Evolutionary conservation across 2,113 vertebrate genomes (phyloP), one percentile per base, ranked within the genome.

Genomic region (Cryptoleucopteryx plumbea): DNA sequence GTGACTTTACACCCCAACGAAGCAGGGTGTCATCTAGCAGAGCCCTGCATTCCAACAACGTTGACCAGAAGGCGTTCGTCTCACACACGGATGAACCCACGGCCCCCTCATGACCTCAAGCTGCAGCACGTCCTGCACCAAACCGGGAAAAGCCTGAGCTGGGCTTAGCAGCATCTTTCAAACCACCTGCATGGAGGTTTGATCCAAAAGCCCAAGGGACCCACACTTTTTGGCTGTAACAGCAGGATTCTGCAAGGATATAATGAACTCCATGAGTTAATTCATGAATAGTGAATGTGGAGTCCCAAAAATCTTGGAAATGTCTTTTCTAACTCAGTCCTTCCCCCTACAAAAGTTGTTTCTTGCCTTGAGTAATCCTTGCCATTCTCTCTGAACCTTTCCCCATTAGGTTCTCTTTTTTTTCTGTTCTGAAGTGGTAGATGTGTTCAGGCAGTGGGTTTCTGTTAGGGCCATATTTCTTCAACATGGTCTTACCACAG

Each of bases 401-500:
- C 19, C 19, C 9, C 9, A 27, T n/a, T 43, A 15, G n/a, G 19
- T 43, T 82, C 16, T 8, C 8, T 20, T 52, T 27, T 52, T 26
- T 15, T 21, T 14, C 19, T 2, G 8, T 53, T 85, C 36, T 62
- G 26, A 62, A 56, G 31, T 31, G 13, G 48, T 52, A 58, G 43
- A 26, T 50, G 45, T 10, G 23, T 71, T 79, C 59, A 61, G 31
- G 17, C 3, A 7, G 9, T 42, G 10, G 3, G 4, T 36, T 89
- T 80, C 27, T 73, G 10, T 40, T 29, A 31, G 50, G 11, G 10
- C 3, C 27, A 3, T 55, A 11, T 56, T 70, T 50, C 48, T 50
- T 34, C 1, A 0, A 19, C 15, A 5, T 2, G 1, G 15, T 48
- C 34, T 52, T 82, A 26, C 32, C 50, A 66, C 11, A 40, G 8